Conservation (phyloP, 2,888 invertebrate genomes). For the Acronicta leporina region DNA sequence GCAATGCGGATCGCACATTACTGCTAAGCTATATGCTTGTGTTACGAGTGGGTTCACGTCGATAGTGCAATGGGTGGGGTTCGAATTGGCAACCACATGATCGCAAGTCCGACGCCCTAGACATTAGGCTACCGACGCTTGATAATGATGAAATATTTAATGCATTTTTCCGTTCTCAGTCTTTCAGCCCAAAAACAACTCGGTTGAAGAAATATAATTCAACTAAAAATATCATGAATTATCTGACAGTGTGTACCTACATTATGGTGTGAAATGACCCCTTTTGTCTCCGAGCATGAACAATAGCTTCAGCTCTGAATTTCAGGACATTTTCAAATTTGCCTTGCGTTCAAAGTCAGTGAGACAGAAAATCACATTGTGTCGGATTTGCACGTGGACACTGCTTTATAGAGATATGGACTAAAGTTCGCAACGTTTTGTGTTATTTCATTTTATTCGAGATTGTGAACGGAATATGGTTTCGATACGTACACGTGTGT, state of each 20-base stretch:
- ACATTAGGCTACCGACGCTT: no score
- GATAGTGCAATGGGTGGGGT: no score
- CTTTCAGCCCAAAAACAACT: background rate
- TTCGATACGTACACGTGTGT: background rate
- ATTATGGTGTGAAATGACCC: constrained; percentile 40
- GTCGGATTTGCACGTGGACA: constrained; percentile 47
- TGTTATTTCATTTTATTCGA: constrained; percentile 36
- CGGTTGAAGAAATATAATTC: background rate
- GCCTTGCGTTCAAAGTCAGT: constrained; percentile 49
- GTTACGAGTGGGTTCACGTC: no score
- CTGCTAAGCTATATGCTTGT: no score
- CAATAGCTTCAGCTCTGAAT: constrained; percentile 48
- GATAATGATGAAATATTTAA: no score
- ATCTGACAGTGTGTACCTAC: constrained; percentile 7
- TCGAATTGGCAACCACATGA: no score
- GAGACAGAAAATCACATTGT: constrained; percentile 62
- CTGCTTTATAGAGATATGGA: constrained; percentile 32
- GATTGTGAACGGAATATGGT: constrained; percentile 21
- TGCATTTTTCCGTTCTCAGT: no score
- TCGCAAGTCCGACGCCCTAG: no score
- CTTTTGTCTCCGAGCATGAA: constrained; percentile 40
- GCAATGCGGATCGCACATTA: no score
- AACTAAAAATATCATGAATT: constrained; percentile 17
- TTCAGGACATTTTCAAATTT: constrained; percentile 56
- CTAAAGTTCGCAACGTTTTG: constrained; percentile 21